Conservation (phyloP, 2,797 vertebrate species). For the Epinephelus malabaricus region DNA sequence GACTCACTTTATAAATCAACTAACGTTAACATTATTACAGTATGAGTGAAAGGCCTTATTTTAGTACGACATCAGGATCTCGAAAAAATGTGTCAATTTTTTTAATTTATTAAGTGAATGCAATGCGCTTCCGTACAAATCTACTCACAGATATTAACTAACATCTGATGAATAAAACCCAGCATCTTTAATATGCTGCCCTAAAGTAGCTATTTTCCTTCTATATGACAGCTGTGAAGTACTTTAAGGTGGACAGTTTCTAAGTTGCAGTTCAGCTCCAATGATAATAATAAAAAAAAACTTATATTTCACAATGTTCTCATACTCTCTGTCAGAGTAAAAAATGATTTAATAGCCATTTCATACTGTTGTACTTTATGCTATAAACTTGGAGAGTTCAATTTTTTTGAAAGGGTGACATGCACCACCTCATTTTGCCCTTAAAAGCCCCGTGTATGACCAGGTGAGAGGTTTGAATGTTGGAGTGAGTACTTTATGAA, state of each 20-base stretch:
- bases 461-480: slow-evolving; percentile 54
- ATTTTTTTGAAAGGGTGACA: slow-evolving; percentile 15
- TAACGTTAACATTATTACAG: too few relatives aligned
- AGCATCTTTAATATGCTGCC: too few relatives aligned
- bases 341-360: slow-evolving; percentile 17
- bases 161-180: too few relatives aligned
- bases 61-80: too few relatives aligned
- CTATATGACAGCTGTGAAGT: neutral
- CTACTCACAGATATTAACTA: too few relatives aligned
- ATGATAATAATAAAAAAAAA: neutral
- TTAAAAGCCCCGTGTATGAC: neutral
- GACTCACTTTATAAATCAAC: too few relatives aligned
- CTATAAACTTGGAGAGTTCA: slow-evolving; percentile 15
- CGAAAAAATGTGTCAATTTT: too few relatives aligned
- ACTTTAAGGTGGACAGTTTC: neutral
- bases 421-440: slow-evolving; percentile 18
- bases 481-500: slow-evolving; percentile 56
- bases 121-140: too few relatives aligned
- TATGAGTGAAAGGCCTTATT: too few relatives aligned
- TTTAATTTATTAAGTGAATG: too few relatives aligned
- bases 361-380: neutral
- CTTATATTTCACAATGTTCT: neutral
- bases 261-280: neutral
- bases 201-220: neutral
- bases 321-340: neutral